Conservation (phyloP, 2,888 invertebrate genomes). For the Nephrotoma flavescens region DNA sequence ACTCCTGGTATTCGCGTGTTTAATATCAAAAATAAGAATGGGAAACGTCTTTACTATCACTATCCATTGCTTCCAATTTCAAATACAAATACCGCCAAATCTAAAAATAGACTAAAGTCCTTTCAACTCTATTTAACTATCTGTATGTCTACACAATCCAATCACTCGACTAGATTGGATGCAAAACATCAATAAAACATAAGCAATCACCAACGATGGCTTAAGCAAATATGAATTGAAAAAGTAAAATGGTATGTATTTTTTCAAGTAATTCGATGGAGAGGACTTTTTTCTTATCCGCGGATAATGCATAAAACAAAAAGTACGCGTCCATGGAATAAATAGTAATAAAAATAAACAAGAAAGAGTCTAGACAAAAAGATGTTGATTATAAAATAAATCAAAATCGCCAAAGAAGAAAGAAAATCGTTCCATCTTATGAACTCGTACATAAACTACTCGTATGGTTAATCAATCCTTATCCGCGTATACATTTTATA, state of each 20-base stretch:
- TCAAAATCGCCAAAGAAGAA: not conserved
- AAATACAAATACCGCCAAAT: not conserved
- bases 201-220: not conserved
- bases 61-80: no score
- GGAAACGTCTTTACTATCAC: no score
- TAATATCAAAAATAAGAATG: no score
- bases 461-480: not conserved
- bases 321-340: not conserved
- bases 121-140: not conserved
- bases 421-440: not conserved
- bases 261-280: not conserved
- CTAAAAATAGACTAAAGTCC: not conserved
- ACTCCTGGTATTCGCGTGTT: no score
- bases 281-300: not conserved
- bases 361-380: not conserved
- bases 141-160: not conserved
- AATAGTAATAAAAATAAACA: not conserved
- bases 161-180: not conserved
- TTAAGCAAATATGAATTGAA: not conserved
- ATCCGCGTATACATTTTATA: not conserved
- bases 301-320: not conserved
- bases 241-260: not conserved
- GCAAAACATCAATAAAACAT: not conserved
- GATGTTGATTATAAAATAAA: not conserved
- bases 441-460: not conserved